Evolutionary conservation across 1,140 invertebrate genomes (phyloP), one percentile per base, ranked within the genome.

Genomic region (Lasaia peninsularis): DNA sequence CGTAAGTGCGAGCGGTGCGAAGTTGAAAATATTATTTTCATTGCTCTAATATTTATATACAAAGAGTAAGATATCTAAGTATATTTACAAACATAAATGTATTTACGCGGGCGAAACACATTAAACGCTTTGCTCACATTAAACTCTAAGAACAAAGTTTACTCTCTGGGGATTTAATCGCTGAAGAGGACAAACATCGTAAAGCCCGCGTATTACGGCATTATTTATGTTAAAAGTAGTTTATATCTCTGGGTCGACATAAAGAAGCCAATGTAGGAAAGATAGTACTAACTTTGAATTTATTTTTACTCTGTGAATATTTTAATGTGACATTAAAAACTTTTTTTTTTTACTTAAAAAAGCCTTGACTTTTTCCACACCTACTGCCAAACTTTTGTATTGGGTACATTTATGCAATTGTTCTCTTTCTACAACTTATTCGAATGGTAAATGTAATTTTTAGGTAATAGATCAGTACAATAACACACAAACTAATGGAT

Each of bases 121-220:
- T 34, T 33, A 52, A 52, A 52, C 31, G 51, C 49, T 52, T 32
- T 16, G 28, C 28, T 33, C 51, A 52, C 31, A 34, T 34, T 52
- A 20, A 52, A 52, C 12, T 16, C 51, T 33, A 21, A 44, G 40
- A 34, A 53, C 52, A 53, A 53, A 53, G 52, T 53, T 53, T 53
- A 34, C 52, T 53, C 32, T 20, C 52, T 24, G 18, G 33, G 32
- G 52, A 35, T 35, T 53, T 53, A 53, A 53, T 53, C 52, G 50
- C 18, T 44, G 40, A 44, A 44, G 31, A 35, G 12, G 52, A 53
- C 52, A 53, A 53, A 53, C 51, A 52, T 52, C 51, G 51, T 52
- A 52, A 52, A 52, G 1, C 51, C 31, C 28, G 24, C 51, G 24
- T 52, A 52, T 33, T 33, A 33, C 51, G 24, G 16, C 24, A 33